Percentiles rank a stretch among this genome's conserved stretches.
phyloP scores from a whole-genome alignment of 2,113 vertebrate genomes.

The Mus spicilegus region DNA sequence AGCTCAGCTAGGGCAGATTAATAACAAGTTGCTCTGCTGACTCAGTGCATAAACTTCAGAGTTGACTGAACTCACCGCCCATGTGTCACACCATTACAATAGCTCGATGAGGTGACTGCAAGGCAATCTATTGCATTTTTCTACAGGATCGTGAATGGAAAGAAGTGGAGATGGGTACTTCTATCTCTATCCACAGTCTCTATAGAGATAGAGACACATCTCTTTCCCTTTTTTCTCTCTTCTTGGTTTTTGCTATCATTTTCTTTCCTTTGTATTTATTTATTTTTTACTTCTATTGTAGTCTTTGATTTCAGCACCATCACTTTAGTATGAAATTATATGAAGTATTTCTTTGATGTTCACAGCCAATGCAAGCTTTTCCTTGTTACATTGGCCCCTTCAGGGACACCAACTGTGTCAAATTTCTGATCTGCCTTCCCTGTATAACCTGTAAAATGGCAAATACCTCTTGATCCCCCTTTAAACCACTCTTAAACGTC shows the following conservation, averaged over 20 bases:
- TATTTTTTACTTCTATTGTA: background rate
- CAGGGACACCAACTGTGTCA: background rate
- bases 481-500: background rate
- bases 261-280: background rate
- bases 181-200: background rate
- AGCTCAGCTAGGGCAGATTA: background rate
- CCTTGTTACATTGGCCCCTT: background rate
- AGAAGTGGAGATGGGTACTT: fast-evolving
- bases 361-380: background rate
- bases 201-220: background rate
- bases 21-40: background rate
- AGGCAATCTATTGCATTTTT: background rate
- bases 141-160: background rate
- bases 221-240: background rate
- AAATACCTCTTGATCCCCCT: background rate
- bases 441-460: background rate
- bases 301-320: background rate
- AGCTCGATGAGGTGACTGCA: background rate
- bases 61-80: background rate
- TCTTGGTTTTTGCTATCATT: background rate
- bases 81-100: background rate
- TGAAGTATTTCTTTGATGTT: background rate
- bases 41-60: background rate
- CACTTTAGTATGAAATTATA: background rate
- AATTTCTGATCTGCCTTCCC: background rate